These are phyloP conservation scores for Polylopha cassiicola DNA, from an alignment of 2,888 invertebrate species.

Conservation along the genomic window DNA sequence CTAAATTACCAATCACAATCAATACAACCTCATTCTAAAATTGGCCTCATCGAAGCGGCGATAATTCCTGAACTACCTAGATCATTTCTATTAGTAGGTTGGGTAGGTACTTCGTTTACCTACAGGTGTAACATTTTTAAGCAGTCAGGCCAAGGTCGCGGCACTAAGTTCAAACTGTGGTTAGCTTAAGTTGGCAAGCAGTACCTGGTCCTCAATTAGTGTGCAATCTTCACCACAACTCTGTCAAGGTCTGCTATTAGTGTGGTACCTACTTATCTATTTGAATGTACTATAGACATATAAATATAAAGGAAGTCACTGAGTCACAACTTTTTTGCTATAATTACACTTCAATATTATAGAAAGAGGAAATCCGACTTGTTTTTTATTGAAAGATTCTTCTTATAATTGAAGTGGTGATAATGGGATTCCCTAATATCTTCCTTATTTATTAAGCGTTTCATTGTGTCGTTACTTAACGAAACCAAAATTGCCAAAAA, in stretches of 20 bases:
- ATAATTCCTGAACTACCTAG: too few relatives aligned
- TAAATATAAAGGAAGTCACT: conserved; percentile 16
- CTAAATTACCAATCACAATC: too few relatives aligned
- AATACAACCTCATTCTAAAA: too few relatives aligned
- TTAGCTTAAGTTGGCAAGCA: conserved; percentile 30
- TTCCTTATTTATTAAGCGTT: too few relatives aligned
- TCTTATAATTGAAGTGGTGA: too few relatives aligned
- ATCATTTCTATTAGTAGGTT: too few relatives aligned
- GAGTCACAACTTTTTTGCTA: conserved; percentile 14
- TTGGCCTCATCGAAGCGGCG: too few relatives aligned
- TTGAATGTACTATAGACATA: conserved; percentile 10
- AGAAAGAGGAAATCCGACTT: conserved; percentile 22
- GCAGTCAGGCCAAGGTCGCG: conserved; percentile 36
- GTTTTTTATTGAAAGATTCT: too few relatives aligned
- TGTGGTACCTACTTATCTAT: conserved; percentile 16
- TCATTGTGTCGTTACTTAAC: too few relatives aligned
- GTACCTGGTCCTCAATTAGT: conserved; percentile 47
- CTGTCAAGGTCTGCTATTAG: conserved; percentile 44
- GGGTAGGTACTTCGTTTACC: background rate
- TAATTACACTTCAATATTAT: conserved; percentile 22
- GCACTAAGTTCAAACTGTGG: conserved; percentile 52
- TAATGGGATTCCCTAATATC: too few relatives aligned
- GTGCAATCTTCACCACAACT: conserved; percentile 55
- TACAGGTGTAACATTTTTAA: conserved; percentile 12
- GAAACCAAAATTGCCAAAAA: too few relatives aligned